Evolutionary conservation across 2,797 vertebrate genomes (phyloP).

Genomic region (Glossophaga mutica): DNA sequence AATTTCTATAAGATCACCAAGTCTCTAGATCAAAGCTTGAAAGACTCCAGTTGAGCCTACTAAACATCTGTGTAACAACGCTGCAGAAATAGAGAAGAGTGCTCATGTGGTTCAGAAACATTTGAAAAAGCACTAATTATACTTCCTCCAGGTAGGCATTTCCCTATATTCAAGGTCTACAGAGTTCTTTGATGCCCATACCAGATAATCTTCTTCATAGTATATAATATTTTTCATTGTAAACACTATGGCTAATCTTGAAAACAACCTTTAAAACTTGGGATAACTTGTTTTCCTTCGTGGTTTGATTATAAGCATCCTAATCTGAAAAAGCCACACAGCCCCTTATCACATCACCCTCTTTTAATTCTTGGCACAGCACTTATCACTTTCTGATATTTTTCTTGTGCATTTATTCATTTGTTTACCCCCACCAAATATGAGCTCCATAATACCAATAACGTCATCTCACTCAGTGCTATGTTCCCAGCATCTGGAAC

Average conservation of each 20-base stretch:
- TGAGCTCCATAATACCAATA: background rate
- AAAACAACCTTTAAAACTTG: conserved; percentile 16
- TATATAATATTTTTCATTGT: conserved; percentile 12
- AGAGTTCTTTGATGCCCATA: conserved; percentile 32
- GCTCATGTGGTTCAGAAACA: background rate
- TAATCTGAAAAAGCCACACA: background rate
- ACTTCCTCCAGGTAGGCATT: conserved; percentile 46
- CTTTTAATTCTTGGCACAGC: background rate
- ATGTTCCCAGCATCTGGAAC: background rate
- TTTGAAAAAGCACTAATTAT: conserved; percentile 52
- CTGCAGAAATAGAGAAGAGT: background rate
- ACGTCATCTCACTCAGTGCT: background rate
- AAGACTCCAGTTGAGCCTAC: conserved; percentile 12
- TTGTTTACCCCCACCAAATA: background rate
- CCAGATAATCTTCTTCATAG: background rate
- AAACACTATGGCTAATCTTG: background rate
- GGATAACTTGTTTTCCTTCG: background rate
- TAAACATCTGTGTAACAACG: conserved; percentile 2
- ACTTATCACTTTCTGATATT: background rate
- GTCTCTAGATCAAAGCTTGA: conserved; percentile 44
- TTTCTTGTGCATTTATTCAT: background rate
- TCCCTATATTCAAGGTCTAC: conserved; percentile 25
- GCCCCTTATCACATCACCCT: background rate
- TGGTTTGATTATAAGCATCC: background rate
- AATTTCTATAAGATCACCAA: conserved; percentile 35